Conservation (phyloP, 2,113 vertebrate genomes). For the Micronycteris hirsuta region DNA sequence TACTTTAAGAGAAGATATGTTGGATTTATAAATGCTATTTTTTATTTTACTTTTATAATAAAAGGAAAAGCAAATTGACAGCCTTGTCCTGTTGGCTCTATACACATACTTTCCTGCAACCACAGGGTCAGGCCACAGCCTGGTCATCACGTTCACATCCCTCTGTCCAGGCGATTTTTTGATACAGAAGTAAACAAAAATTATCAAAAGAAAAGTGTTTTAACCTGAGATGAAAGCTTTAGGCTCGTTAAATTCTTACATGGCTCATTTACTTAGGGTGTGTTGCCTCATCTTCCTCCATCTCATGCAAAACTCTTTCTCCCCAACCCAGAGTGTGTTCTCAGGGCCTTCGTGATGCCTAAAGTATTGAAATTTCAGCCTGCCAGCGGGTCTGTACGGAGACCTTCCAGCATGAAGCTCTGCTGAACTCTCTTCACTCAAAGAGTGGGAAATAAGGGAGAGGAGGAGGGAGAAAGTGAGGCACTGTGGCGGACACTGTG, state of each 20-base stretch:
- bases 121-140: not conserved
- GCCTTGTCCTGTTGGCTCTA: slow-evolving; percentile 30
- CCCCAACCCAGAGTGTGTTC: not conserved
- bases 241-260: not conserved
- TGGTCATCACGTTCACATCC: not conserved
- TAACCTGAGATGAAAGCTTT: not conserved
- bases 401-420: not conserved
- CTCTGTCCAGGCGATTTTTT: not conserved
- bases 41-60: slow-evolving; percentile 90
- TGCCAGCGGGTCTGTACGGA: not conserved
- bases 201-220: not conserved
- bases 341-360: rapidly evolving
- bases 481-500: not conserved
- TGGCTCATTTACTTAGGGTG: not conserved
- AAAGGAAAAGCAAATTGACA: slow-evolving; percentile 76
- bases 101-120: not conserved
- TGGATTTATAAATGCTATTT: slow-evolving; percentile 85
- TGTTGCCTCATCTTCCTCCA: not conserved
- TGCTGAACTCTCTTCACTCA: not conserved
- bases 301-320: rapidly evolving
- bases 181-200: not conserved
- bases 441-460: not conserved
- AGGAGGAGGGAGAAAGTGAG: not conserved
- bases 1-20: slow-evolving; percentile 70
- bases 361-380: not conserved